phyloP scores from a whole-genome alignment of 2,113 vertebrate genomes.

The Fukomys damarensis region DNA sequence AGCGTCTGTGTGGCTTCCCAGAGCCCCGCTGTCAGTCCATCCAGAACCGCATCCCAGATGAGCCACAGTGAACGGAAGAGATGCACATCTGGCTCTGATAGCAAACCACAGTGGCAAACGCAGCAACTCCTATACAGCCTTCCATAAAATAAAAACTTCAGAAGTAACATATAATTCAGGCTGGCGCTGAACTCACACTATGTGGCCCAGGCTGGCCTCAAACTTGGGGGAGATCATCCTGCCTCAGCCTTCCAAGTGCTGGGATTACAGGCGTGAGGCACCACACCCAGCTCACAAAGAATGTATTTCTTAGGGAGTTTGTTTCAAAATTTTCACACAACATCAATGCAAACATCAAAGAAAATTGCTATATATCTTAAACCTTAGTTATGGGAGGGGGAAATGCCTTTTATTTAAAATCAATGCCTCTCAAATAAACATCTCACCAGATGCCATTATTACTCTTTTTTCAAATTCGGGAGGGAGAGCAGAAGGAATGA shows the following conservation, averaged over 20 bases:
- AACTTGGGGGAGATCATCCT: not conserved
- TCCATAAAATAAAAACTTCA: not conserved
- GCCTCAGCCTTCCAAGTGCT: not conserved
- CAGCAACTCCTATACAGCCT: not conserved
- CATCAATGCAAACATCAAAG: not conserved
- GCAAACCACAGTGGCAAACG: not conserved
- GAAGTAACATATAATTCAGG: not conserved
- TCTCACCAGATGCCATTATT: not conserved
- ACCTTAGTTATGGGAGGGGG: not conserved
- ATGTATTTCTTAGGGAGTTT: not conserved
- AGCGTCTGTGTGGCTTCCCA: not conserved
- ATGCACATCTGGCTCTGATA: not conserved
- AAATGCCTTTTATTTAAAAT: not conserved
- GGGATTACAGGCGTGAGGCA: not conserved
- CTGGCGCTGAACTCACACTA: not conserved
- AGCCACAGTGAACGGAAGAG: not conserved
- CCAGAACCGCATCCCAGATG: not conserved
- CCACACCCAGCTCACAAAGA: not conserved
- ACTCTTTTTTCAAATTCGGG: not conserved
- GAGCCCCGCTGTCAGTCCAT: not conserved
- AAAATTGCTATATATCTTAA: not conserved
- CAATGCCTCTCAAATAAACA: not conserved
- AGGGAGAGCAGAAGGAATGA: not conserved
- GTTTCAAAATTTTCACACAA: fast-evolving
- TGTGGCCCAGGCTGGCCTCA: not conserved